These are phyloP conservation scores for Miichthys miiuy DNA, from an alignment of 2,797 vertebrate genomes.

Conservation along the genomic window DNA sequence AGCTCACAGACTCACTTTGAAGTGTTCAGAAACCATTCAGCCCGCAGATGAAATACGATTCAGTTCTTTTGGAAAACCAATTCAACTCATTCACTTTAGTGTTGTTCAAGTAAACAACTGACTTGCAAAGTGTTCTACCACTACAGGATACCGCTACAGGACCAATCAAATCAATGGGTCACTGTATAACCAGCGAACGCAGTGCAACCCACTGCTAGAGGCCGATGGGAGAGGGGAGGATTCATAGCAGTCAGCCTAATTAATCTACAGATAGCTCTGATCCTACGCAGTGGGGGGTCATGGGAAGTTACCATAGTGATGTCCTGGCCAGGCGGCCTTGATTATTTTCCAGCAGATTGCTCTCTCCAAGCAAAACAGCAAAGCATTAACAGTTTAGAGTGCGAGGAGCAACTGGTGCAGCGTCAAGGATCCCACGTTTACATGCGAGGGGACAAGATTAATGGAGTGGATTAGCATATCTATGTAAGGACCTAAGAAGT, in stretches of 20 bases:
- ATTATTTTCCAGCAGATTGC: slow-evolving; percentile 87
- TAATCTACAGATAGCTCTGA: slow-evolving; percentile 82
- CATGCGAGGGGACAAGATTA: slow-evolving; percentile 88
- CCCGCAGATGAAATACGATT: neutral
- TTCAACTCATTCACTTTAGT: slow-evolving; percentile 16
- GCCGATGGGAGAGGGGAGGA: slow-evolving; percentile 74
- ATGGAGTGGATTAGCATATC: slow-evolving; percentile 88
- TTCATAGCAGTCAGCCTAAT: slow-evolving; percentile 85
- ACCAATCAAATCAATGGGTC: slow-evolving; percentile 75
- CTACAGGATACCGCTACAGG: slow-evolving; percentile 35
- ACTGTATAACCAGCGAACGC: slow-evolving; percentile 77
- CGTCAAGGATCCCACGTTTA: slow-evolving; percentile 87
- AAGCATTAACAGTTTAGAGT: slow-evolving; percentile 87
- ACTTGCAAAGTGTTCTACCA: slow-evolving; percentile 63
- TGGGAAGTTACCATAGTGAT: slow-evolving; percentile 85
- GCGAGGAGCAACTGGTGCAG: slow-evolving; percentile 88
- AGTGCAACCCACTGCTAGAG: slow-evolving; percentile 81
- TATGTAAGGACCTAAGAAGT: slow-evolving; percentile 80
- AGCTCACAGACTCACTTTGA: slow-evolving; percentile 19
- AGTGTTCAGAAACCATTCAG: slow-evolving; percentile 13
- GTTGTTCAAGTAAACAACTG: slow-evolving; percentile 32
- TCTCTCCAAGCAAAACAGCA: slow-evolving; percentile 78
- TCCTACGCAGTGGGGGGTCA: slow-evolving; percentile 80
- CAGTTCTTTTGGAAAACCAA: slow-evolving; percentile 11
- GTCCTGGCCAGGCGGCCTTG: slow-evolving; percentile 85